A percentile compares a stretch with the other conserved stretches of the same genome.
phyloP scores from a whole-genome alignment of 2,888 invertebrate genomes.

The Liodrosophila aerea region DNA sequence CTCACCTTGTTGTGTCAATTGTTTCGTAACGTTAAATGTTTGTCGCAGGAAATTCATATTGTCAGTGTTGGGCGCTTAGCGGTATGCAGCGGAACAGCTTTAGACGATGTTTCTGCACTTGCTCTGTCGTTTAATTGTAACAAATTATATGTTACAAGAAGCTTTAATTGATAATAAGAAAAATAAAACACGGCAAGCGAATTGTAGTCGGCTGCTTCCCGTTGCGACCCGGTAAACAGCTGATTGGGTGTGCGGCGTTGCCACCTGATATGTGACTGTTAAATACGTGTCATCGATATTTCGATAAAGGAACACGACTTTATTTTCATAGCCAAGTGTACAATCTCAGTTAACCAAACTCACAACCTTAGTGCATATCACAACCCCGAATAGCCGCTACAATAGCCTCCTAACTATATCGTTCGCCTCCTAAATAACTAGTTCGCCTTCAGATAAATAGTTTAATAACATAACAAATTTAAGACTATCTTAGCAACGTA shows the following conservation, averaged over 20 bases:
- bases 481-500: no score
- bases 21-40: slow-evolving; percentile 81
- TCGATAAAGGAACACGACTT: no score
- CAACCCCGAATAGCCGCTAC: no score
- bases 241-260: slow-evolving; percentile 23
- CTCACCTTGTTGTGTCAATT: slow-evolving; percentile 78
- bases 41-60: slow-evolving; percentile 81
- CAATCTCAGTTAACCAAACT: no score
- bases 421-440: no score
- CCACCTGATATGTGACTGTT: slow-evolving; percentile 11
- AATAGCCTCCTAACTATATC: no score
- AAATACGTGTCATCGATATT: slow-evolving; percentile 22
- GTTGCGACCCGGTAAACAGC: slow-evolving; percentile 33
- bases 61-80: neutral
- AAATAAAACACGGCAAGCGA: slow-evolving; percentile 10
- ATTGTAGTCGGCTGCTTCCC: slow-evolving; percentile 17
- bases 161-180: slow-evolving; percentile 11
- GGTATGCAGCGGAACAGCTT: no score
- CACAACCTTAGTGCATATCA: no score
- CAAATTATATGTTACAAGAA: slow-evolving; percentile 10
- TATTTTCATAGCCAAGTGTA: no score
- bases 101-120: no score
- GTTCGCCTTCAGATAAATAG: no score
- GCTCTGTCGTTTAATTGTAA: neutral
- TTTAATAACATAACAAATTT: no score